Percentiles rank a stretch among this genome's conserved stretches.
Evolutionary conservation across 2,113 vertebrate species (phyloP).

Genomic region (Coturnix japonica): DNA sequence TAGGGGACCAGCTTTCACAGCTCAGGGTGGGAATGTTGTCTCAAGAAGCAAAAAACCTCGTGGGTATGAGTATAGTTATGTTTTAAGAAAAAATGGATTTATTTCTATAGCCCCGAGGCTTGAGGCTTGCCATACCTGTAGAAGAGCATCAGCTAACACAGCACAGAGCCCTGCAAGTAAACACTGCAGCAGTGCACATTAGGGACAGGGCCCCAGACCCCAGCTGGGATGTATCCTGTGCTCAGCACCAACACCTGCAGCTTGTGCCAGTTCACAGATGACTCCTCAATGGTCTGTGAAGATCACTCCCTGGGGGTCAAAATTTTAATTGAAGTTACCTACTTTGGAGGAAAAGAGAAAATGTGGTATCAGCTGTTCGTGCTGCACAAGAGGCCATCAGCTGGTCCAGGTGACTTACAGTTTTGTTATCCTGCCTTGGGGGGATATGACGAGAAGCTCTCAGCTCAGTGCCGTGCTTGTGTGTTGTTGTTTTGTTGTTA

Average conservation of each 20-base stretch:
- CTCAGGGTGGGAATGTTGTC: rapidly evolving
- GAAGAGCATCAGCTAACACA: background rate
- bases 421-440: background rate
- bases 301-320: background rate
- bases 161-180: background rate
- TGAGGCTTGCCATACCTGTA: background rate
- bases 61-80: background rate
- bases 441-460: background rate
- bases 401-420: background rate
- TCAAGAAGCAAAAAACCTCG: background rate
- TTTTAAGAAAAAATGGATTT: background rate
- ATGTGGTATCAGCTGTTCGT: background rate
- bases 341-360: background rate
- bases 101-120: background rate
- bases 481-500: background rate
- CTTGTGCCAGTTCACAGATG: background rate
- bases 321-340: background rate
- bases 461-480: background rate
- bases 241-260: background rate
- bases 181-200: rapidly evolving
- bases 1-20: background rate
- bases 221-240: too few species aligned
- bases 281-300: background rate
- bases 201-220: background rate
- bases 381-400: background rate